Base-by-base conservation (phyloP, 2,888 invertebrate species). In the Lasioglossum figueresi region DNA sequence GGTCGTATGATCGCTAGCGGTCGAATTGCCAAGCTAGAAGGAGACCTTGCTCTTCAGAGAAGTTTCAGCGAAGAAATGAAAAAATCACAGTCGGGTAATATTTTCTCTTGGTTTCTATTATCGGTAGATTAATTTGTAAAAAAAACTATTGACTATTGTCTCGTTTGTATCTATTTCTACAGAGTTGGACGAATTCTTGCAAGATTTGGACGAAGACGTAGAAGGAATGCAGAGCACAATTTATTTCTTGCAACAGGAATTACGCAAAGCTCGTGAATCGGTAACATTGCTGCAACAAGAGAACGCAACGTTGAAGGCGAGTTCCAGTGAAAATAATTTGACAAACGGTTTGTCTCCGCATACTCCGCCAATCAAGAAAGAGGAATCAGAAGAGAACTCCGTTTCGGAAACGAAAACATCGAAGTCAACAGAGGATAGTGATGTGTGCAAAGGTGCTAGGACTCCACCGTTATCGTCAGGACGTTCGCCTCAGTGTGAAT, bases 211-310 rank as follows among this genome's bases (percentile, higher is more conserved):
- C 93, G 99, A 99, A 95, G 99, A 99, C 95, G 98, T 99, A 63
- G 99, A 99, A 95, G 99, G 99, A 37, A 99, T 99, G 99, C 99
- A 99, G 96, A 98, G 99, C 94, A 99, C 99, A 87, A 99, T 99
- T 93, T 96, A 98, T 95, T 98, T 98, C 95, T 96, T 99, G 84
- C 99, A 99, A 94, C 98, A 98, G 95, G 99, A 99, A 95, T 95
- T 99, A 85, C 97, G 98, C 83, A 98, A 98, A 92, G 96, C 98
- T 19, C 97, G 97, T 91, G 97, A 98, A 89, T 96, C 96, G 56
- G 96, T 96, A 83, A 96, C 96, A 78, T 94, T 95, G n/a, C 94
- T 97, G 59, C 97, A 97, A 91, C 96, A 96, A 91, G 97, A 97
- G 90, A 95, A 95, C 83, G 89, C 92, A 23, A 83, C 92, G 10